phyloP scores from a whole-genome alignment of 2,113 vertebrate genomes.

The Myotis davidii region DNA sequence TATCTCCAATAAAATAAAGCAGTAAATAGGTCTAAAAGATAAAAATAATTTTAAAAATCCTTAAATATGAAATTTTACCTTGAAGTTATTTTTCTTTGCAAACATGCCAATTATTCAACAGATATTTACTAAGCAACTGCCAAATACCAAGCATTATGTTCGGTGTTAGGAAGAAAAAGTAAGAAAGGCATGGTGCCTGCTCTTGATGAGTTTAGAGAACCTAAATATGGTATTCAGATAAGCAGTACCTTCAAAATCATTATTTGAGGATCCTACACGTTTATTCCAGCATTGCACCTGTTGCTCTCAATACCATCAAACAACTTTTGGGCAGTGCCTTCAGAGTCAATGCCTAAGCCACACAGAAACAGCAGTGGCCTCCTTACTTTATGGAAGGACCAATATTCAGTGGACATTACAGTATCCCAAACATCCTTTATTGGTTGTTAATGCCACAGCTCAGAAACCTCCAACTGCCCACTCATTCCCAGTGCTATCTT shows the following conservation, averaged over 20 bases:
- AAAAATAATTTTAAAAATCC: conserved; percentile 3
- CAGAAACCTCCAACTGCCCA: neutral
- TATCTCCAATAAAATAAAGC: conserved; percentile 37
- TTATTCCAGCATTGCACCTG: neutral
- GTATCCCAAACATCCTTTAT: neutral
- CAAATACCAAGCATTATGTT: neutral
- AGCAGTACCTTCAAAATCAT: neutral
- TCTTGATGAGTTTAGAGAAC: neutral
- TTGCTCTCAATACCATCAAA: neutral
- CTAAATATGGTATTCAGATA: neutral
- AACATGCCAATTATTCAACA: neutral
- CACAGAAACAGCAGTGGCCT: neutral
- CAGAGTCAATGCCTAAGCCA: neutral
- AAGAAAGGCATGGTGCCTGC: neutral
- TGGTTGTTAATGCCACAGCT: neutral
- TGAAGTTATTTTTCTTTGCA: conserved; percentile 50
- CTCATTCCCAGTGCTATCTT: neutral
- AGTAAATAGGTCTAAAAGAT: neutral
- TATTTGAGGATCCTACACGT: neutral
- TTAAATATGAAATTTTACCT: conserved; percentile 21
- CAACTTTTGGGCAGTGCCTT: neutral
- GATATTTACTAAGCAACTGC: conserved; percentile 16
- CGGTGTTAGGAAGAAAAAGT: neutral
- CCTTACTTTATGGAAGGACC: neutral
- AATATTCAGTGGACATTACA: neutral